Evolutionary conservation across 2,797 vertebrate genomes (phyloP).

Genomic region (Neosilurus hyrtlii): DNA sequence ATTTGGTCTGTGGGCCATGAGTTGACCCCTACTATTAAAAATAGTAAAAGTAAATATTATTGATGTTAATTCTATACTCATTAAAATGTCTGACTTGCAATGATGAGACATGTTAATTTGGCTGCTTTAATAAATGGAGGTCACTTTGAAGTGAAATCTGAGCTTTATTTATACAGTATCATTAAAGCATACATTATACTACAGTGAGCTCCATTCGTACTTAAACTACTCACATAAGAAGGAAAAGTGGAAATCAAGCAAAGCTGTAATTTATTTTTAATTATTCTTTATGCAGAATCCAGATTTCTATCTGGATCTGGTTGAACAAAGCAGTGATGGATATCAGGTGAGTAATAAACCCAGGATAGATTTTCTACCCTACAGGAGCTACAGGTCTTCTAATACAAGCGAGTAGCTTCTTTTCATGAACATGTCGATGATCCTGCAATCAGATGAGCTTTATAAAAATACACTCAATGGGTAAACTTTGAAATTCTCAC

Average conservation of each 20-base stretch:
- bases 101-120: not conserved
- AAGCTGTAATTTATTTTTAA: not conserved
- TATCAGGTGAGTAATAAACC: too few relatives aligned
- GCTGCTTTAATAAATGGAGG: not conserved
- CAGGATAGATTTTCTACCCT: too few relatives aligned
- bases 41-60: not conserved
- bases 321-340: too few relatives aligned
- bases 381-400: not conserved
- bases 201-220: too few relatives aligned
- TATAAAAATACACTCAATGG: constrained; percentile 7
- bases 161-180: constrained; percentile 11
- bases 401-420: not conserved
- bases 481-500: constrained; percentile 40
- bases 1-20: too few relatives aligned
- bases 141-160: not conserved
- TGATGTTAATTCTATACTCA: not conserved
- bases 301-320: not conserved
- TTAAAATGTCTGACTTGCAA: not conserved
- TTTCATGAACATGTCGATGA: not conserved
- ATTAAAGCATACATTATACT: constrained; percentile 2
- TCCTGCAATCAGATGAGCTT: not conserved
- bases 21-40: too few relatives aligned
- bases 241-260: not conserved
- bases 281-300: not conserved
- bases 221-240: not conserved